Evolutionary conservation across 2,888 invertebrate species (phyloP).

Genomic region (Lepidochrysops patricia): DNA sequence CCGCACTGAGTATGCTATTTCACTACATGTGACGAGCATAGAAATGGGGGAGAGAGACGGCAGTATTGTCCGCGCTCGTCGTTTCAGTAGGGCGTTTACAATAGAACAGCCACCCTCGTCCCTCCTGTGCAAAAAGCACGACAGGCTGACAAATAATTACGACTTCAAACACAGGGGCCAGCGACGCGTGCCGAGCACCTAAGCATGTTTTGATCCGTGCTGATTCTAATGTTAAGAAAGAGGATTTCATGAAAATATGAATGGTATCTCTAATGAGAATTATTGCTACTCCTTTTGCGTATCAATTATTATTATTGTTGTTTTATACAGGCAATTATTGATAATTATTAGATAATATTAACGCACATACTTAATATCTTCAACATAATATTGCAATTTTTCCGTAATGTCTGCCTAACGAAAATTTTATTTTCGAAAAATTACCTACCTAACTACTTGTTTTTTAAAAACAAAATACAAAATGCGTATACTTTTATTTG

Average conservation of each 20-base stretch:
- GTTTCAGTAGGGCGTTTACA: slow-evolving; percentile 48
- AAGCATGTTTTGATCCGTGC: neutral
- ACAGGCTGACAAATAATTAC: slow-evolving; percentile 13
- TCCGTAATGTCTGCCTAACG: too few species aligned
- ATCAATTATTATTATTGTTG: neutral
- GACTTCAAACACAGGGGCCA: neutral
- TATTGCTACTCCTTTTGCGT: neutral
- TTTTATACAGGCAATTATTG: too few species aligned
- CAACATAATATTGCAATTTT: too few species aligned
- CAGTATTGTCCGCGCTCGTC: slow-evolving; percentile 32
- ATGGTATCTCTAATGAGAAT: neutral
- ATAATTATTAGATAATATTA: too few species aligned
- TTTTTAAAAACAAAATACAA: neutral
- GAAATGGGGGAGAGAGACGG: slow-evolving; percentile 51
- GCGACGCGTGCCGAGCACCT: neutral
- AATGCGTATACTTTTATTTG: neutral
- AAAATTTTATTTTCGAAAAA: too few species aligned
- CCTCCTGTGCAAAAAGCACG: slow-evolving; percentile 17
- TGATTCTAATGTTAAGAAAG: neutral
- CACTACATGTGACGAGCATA: slow-evolving; percentile 31
- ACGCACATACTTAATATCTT: too few species aligned
- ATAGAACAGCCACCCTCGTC: slow-evolving; percentile 30
- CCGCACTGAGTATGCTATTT: slow-evolving; percentile 38
- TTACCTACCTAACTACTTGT: too few species aligned
- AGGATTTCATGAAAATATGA: neutral